A percentile compares a stretch with the other conserved stretches of the same genome.
Evolutionary conservation across 1,140 invertebrate genomes (phyloP).

Genomic region (Palaemon carinicauda): DNA sequence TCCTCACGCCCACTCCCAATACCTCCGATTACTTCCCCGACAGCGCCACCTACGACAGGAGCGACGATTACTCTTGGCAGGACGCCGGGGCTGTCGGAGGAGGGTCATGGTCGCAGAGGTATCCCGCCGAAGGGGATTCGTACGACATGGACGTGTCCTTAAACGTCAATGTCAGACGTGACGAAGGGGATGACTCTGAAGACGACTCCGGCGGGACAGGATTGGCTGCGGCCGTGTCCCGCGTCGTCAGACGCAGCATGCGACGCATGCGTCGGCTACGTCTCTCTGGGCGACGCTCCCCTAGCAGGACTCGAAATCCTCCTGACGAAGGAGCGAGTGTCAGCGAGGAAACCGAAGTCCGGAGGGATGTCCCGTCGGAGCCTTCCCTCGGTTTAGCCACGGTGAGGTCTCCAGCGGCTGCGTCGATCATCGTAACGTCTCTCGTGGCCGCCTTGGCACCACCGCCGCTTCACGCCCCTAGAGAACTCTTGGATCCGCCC

Average conservation of each 20-base stretch:
- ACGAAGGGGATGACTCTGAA: background rate
- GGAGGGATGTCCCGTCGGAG: background rate
- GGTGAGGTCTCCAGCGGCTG: conserved; percentile 30
- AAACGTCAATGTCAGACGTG: background rate
- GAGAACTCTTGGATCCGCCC: conserved; percentile 13
- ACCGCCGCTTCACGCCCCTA: conserved; percentile 8
- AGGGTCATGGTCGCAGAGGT: no score
- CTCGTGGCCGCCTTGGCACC: conserved; percentile 34
- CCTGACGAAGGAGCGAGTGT: background rate
- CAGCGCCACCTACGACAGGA: background rate
- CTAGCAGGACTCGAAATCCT: background rate
- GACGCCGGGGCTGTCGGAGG: background rate
- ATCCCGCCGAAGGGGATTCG: no score
- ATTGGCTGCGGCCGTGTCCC: conserved; percentile 16
- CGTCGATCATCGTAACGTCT: conserved; percentile 41
- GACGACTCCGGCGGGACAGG: background rate
- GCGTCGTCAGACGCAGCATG: conserved; percentile 32
- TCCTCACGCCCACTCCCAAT: background rate
- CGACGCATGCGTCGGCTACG: conserved; percentile 28
- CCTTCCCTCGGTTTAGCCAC: conserved; percentile 17
- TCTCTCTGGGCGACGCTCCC: conserved; percentile 21
- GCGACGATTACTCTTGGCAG: background rate
- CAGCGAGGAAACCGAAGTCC: conserved; percentile 36
- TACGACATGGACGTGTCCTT: no score
- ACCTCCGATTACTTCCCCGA: no score